These are phyloP conservation scores for Micromys minutus DNA, from an alignment of 2,113 vertebrate species.

Conservation along the genomic window DNA sequence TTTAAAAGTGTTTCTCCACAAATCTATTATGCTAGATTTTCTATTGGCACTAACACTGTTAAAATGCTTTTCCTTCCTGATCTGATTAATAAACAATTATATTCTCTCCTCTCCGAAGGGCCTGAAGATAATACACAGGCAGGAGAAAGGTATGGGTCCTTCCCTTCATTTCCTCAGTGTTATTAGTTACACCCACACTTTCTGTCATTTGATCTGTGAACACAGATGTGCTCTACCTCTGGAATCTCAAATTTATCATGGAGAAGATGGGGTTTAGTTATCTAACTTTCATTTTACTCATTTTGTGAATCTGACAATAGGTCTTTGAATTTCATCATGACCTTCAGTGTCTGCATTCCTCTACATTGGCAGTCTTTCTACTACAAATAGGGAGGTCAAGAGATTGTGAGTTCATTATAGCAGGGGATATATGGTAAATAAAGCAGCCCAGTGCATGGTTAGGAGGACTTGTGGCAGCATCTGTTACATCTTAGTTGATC, in stretches of 20 bases:
- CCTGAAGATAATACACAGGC: background rate
- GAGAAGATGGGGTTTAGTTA: background rate
- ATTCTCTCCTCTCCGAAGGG: background rate
- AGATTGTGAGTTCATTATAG: background rate
- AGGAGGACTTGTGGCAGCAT: background rate
- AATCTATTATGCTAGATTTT: constrained; percentile 3
- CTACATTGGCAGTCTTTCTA: background rate
- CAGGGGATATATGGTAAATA: background rate
- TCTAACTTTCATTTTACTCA: background rate
- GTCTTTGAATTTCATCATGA: background rate
- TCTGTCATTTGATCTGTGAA: background rate
- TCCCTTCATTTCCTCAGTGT: background rate
- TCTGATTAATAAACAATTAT: background rate
- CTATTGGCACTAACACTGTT: background rate
- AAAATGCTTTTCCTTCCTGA: background rate
- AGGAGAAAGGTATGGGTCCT: rapidly evolving
- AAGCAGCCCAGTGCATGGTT: background rate
- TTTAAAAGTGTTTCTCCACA: background rate
- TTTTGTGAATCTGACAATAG: background rate
- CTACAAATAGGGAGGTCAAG: background rate
- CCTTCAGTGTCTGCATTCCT: background rate
- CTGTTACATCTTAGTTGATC: background rate
- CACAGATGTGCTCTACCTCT: background rate
- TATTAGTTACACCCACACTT: background rate
- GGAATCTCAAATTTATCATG: background rate